Percentiles rank a stretch among this genome's conserved stretches.
These are phyloP conservation scores for Leptinotarsa peninsularis DNA, from an alignment of 2,888 invertebrate species.

Conservation along the genomic window DNA sequence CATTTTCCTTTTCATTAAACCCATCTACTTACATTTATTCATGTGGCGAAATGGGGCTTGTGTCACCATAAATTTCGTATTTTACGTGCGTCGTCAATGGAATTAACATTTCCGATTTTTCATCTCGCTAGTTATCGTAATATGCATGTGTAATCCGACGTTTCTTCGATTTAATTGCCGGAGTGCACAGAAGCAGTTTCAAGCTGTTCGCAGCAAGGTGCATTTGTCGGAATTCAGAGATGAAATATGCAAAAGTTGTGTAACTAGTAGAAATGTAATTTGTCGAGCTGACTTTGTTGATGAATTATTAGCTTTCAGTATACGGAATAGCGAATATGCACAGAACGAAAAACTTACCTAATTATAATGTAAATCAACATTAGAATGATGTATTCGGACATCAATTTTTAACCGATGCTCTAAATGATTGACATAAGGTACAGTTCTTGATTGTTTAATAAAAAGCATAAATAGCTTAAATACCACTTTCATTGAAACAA, in stretches of 20 bases:
- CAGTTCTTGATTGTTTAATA: too few relatives aligned
- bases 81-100: slow-evolving; percentile 11
- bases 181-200: slow-evolving; percentile 12
- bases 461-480: too few relatives aligned
- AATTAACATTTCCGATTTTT: slow-evolving; percentile 10
- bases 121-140: slow-evolving; percentile 14
- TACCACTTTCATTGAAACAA: too few relatives aligned
- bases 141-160: slow-evolving; percentile 11
- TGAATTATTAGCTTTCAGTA: slow-evolving; percentile 1
- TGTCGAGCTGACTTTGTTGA: background rate
- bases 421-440: too few relatives aligned
- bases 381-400: too few relatives aligned
- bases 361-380: too few relatives aligned
- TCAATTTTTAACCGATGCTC: too few relatives aligned
- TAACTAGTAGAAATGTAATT: slow-evolving; percentile 12
- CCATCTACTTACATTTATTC: background rate
- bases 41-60: background rate
- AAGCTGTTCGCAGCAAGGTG: slow-evolving; percentile 16
- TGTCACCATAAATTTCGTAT: slow-evolving; percentile 1
- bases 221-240: slow-evolving; percentile 1
- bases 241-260: slow-evolving; percentile 13
- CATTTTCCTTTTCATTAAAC: background rate
- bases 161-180: slow-evolving; percentile 8
- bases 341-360: too few relatives aligned
- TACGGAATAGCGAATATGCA: background rate